Evolutionary conservation across 2,888 invertebrate species (phyloP).

Genomic region (Prostheceraeus crozeri): DNA sequence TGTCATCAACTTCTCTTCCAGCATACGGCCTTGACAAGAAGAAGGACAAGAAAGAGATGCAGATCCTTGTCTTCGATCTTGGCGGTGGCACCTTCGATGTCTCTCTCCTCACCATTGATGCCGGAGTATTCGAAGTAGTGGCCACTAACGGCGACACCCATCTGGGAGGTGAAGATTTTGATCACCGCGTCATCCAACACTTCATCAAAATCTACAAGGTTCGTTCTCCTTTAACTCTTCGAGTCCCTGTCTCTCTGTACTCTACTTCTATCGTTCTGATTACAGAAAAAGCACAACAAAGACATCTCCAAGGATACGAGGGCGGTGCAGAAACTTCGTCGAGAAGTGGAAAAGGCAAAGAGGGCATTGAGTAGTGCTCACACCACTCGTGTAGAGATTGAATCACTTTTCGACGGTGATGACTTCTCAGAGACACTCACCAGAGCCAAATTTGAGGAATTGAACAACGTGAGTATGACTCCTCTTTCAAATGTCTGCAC

Average conservation of each 20-base stretch:
- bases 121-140: constrained; percentile 84
- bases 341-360: constrained; percentile 57
- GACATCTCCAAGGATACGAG: constrained; percentile 55
- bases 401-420: constrained; percentile 43
- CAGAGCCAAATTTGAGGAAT: constrained; percentile 94
- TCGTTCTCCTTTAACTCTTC: constrained; percentile 93
- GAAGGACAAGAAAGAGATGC: constrained; percentile 57
- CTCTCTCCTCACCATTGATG: constrained; percentile 85
- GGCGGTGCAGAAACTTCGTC: constrained; percentile 55
- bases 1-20: too few relatives aligned
- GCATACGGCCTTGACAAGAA: constrained; percentile 93
- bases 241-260: too few relatives aligned
- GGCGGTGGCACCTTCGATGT: constrained; percentile 90
- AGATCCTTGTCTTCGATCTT: constrained; percentile 64
- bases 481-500: not conserved
- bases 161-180: constrained; percentile 75
- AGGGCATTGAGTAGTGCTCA: constrained; percentile 43
- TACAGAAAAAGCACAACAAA: constrained; percentile 57
- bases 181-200: constrained; percentile 60
- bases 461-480: constrained; percentile 67
- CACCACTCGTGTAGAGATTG: constrained; percentile 41
- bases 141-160: constrained; percentile 92
- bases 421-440: constrained; percentile 97
- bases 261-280: too few relatives aligned
- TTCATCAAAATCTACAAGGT: too few relatives aligned